These are phyloP conservation scores for Malurus alboscapulatus DNA, from an alignment of 2,113 vertebrate species.

Conservation along the genomic window DNA sequence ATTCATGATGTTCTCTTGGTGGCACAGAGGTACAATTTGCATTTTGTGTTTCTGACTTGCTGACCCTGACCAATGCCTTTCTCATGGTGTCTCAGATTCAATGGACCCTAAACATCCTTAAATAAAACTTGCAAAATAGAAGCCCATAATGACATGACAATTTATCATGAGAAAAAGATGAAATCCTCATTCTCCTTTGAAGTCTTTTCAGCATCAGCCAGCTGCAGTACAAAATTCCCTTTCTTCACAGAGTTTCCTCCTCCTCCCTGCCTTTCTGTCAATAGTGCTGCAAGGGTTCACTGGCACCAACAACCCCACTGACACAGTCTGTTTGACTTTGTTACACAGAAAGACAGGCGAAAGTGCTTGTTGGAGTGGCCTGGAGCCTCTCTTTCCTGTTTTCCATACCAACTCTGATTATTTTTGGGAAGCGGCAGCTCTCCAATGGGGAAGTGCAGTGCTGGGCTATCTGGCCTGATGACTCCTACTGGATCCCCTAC, in stretches of 20 bases:
- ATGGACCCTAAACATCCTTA: neutral
- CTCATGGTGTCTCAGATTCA: neutral
- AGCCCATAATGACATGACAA: neutral
- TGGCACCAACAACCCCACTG: neutral
- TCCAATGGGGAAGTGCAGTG: constrained; percentile 78
- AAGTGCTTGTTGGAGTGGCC: constrained; percentile 72
- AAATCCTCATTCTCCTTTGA: neutral
- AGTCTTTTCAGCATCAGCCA: neutral
- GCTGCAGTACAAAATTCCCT: neutral
- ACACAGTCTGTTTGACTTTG: constrained; percentile 16
- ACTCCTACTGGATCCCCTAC: constrained; percentile 80
- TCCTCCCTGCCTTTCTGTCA: neutral
- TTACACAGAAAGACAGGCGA: constrained; percentile 77
- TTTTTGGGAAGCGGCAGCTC: constrained; percentile 78
- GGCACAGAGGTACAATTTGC: neutral
- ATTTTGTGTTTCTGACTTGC: neutral
- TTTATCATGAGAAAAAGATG: neutral
- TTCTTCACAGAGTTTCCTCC: neutral
- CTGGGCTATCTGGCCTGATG: constrained; percentile 80
- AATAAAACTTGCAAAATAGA: neutral
- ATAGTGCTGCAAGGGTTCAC: neutral
- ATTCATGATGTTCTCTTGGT: neutral
- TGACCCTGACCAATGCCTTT: neutral
- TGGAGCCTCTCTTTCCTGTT: constrained; percentile 80
- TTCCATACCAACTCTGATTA: constrained; percentile 78